Base-by-base conservation (phyloP, 2,797 vertebrate genomes). In the Syndactyla subalaris region DNA sequence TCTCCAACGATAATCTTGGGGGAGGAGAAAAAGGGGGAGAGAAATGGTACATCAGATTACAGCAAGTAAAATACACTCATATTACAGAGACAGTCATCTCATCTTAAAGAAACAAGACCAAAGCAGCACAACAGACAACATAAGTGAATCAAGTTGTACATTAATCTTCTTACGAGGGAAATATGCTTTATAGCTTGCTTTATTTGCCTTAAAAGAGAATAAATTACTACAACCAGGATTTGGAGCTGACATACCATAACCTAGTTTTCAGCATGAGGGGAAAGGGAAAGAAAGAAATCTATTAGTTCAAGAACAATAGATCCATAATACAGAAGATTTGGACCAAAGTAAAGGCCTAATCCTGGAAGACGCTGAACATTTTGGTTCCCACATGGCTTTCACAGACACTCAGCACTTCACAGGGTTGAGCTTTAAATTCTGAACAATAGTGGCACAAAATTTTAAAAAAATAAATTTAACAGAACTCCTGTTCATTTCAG, bases 1-100 rank as follows among this genome's bases (percentile, higher is more conserved):
- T 99, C 99, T 92, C 99, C 99, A 93, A 99, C 96, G 62, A 99
- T 99, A 97, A 99, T 99, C 99, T 99, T 97, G 67, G 46, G 39
- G 83, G 83, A 85, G 73, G 71, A 85, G 92, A 95, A 63, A 98
- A 93, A 92, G 96, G 43, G 84, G 79, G 80, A 97, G 94, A 95
- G 87, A 97, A 93, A 92, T 48, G 66, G 57, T 48, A 78, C 43
- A 79, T 98, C 91, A 97, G 92, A 94, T 92, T 94, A 92, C 58
- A 96, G 57, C 51, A 94, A 90, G 17, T 39, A 89, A 81, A 95
- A 93, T 58, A 84, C 10, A 84, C 46, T 54, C 78, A 46, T 36
- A 55, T 90, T 70, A 66, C n/a, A 96, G 67, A 88, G 46, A 92
- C 14, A 32, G 43, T 63, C 73, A 65, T 70, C 84, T 92, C 81